These are phyloP conservation scores for Lepidotrigona ventralis DNA, from an alignment of 1,140 invertebrate genomes.

Conservation along the genomic window DNA sequence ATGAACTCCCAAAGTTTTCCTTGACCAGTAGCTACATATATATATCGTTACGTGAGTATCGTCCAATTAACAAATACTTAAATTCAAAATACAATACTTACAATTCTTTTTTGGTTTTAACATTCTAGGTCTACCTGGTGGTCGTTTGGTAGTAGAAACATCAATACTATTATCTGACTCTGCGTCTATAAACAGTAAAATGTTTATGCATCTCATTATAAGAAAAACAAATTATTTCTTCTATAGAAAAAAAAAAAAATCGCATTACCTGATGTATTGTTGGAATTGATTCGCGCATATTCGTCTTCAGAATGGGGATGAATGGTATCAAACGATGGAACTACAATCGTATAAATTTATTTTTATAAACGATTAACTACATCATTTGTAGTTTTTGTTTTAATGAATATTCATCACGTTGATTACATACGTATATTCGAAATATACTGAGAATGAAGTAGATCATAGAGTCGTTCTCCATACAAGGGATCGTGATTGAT, in stretches of 20 bases:
- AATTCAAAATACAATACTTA: slow-evolving; percentile 57
- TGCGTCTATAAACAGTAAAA: slow-evolving; percentile 66
- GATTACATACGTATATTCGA: slow-evolving; percentile 70
- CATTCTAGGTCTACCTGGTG: slow-evolving; percentile 76
- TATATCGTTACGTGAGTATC: slow-evolving; percentile 20
- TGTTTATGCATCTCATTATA: neutral
- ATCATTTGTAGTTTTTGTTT: neutral
- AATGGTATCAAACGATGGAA: slow-evolving; percentile 68
- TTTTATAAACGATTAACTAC: neutral
- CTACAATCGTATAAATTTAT: slow-evolving; percentile 42
- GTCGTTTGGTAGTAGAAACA: slow-evolving; percentile 73
- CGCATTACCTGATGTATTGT: slow-evolving; percentile 67
- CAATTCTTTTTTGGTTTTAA: slow-evolving; percentile 74
- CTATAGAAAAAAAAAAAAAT: neutral
- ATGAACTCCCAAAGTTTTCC: slow-evolving; percentile 91
- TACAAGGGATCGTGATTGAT: slow-evolving; percentile 76
- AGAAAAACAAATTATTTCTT: neutral
- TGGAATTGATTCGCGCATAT: slow-evolving; percentile 75
- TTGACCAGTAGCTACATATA: slow-evolving; percentile 81
- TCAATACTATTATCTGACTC: slow-evolving; percentile 77
- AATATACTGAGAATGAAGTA: slow-evolving; percentile 77
- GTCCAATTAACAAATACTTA: slow-evolving; percentile 1
- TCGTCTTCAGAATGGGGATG: slow-evolving; percentile 75
- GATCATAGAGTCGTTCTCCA: slow-evolving; percentile 77
- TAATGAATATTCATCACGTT: neutral